These are phyloP conservation scores for Haemorhous mexicanus DNA, from an alignment of 2,113 vertebrate species.

Conservation along the genomic window DNA sequence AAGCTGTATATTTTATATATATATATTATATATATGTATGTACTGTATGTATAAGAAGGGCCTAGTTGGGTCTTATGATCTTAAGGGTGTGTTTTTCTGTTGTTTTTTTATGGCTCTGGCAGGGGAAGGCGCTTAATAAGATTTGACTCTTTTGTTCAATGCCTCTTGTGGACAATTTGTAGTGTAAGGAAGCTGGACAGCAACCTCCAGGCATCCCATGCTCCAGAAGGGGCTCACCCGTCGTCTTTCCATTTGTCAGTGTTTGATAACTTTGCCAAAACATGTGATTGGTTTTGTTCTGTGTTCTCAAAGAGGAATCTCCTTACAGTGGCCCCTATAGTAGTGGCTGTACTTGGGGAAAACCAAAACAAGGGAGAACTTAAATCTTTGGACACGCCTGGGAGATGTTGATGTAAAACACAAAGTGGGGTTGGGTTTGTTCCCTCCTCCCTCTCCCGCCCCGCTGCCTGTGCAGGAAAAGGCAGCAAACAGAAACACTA, in stretches of 20 bases:
- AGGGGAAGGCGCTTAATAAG: slow-evolving; percentile 44
- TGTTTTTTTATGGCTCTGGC: slow-evolving; percentile 56
- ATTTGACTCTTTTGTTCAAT: slow-evolving; percentile 53
- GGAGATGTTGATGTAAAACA: not conserved
- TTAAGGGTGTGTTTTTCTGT: slow-evolving; percentile 60
- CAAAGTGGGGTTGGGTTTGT: not conserved
- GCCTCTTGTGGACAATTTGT: slow-evolving; percentile 39
- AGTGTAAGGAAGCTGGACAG: slow-evolving; percentile 35
- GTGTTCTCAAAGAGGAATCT: slow-evolving; percentile 46
- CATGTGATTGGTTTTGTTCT: slow-evolving; percentile 25
- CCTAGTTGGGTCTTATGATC: slow-evolving; percentile 63
- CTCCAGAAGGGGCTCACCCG: slow-evolving; percentile 19
- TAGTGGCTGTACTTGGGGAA: slow-evolving; percentile 55
- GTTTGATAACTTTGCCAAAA: slow-evolving; percentile 59
- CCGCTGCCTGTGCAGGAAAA: not conserved
- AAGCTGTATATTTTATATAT: slow-evolving; percentile 74
- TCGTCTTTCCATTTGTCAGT: slow-evolving; percentile 33
- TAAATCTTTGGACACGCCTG: not conserved
- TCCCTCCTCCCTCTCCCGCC: not conserved
- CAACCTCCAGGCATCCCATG: not conserved
- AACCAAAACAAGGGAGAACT: slow-evolving; percentile 29
- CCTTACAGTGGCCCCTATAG: slow-evolving; percentile 52
- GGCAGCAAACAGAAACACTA: slow-evolving; percentile 42
- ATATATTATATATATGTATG: slow-evolving; percentile 73
- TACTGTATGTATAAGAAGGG: slow-evolving; percentile 73